Conservation (phyloP, 2,888 invertebrate species). For the Trypoxylon attenuatum region DNA sequence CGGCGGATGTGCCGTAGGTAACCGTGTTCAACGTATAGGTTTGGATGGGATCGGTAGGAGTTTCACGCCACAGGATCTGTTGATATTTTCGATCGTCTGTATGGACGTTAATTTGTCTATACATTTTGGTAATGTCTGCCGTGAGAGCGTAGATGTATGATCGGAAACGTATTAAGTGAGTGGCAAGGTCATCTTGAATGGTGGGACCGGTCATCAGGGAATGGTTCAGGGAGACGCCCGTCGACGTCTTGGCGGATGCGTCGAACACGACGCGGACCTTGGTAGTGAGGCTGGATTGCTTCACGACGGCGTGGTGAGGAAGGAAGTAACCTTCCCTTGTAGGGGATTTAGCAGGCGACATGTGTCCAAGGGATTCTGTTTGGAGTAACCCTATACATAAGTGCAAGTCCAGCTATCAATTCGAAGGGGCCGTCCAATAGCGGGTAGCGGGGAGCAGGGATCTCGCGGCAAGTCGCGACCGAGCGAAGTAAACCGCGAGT, state of each 20-base stretch:
- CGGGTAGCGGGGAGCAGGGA: too few relatives aligned
- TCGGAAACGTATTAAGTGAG: neutral
- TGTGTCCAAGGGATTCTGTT: neutral
- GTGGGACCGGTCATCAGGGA: neutral
- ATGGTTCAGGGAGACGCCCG: too few relatives aligned
- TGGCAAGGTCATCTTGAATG: neutral
- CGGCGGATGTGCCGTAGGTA: constrained; percentile 23
- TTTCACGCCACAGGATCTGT: constrained; percentile 65
- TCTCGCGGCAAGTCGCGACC: too few relatives aligned
- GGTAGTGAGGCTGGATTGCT: too few relatives aligned
- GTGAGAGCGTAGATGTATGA: neutral
- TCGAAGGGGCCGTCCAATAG: too few relatives aligned
- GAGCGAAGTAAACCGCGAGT: too few relatives aligned
- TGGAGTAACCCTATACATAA: too few relatives aligned
- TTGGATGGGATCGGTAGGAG: neutral
- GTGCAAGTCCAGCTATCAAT: too few relatives aligned
- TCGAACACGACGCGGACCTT: too few relatives aligned
- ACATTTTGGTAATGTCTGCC: constrained; percentile 10
- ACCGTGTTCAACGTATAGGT: constrained; percentile 27
- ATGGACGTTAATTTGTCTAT: neutral
- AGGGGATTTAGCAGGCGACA: neutral
- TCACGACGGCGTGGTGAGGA: neutral
- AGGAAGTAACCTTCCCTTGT: neutral
- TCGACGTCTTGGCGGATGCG: neutral
- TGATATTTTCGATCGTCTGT: constrained; percentile 55